These are phyloP conservation scores for Vireo altiloquus DNA, from an alignment of 2,113 vertebrate species.

Conservation along the genomic window DNA sequence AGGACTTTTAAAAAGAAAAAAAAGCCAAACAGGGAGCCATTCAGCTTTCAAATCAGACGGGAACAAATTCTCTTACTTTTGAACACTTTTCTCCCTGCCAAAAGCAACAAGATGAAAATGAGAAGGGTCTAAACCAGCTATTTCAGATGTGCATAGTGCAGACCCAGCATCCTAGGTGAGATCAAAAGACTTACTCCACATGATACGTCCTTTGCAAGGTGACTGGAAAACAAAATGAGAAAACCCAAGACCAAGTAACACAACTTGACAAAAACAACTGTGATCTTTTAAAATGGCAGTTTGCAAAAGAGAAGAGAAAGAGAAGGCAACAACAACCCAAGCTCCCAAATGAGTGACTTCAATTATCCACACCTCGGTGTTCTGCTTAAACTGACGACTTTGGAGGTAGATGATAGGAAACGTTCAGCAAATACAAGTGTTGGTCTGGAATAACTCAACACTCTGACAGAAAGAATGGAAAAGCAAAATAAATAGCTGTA, in stretches of 20 bases:
- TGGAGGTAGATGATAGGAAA: not conserved
- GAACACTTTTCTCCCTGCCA: conserved; percentile 26
- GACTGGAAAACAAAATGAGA: not conserved
- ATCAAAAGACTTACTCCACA: conserved; percentile 16
- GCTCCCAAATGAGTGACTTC: not conserved
- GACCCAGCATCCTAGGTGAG: not conserved
- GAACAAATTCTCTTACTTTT: conserved; percentile 42
- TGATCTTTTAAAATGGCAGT: not conserved
- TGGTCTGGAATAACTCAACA: not conserved
- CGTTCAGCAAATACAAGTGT: not conserved
- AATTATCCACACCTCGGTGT: not conserved
- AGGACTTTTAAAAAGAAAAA: conserved; percentile 6
- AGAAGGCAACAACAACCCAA: not conserved
- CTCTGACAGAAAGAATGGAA: not conserved
- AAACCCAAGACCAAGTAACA: not conserved
- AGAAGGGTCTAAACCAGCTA: conserved; percentile 4
- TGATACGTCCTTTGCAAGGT: not conserved
- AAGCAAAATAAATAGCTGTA: not conserved
- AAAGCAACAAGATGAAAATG: conserved; percentile 41
- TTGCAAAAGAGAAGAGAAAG: not conserved
- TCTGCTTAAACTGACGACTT: not conserved
- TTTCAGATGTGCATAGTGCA: conserved; percentile 21
- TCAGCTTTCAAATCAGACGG: not conserved
- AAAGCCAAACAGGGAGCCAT: not conserved
- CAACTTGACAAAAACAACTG: not conserved